Evolutionary conservation across 2,888 invertebrate genomes (phyloP), one percentile per base, ranked within the genome.

Genomic region (Chrysina gloriosa): DNA sequence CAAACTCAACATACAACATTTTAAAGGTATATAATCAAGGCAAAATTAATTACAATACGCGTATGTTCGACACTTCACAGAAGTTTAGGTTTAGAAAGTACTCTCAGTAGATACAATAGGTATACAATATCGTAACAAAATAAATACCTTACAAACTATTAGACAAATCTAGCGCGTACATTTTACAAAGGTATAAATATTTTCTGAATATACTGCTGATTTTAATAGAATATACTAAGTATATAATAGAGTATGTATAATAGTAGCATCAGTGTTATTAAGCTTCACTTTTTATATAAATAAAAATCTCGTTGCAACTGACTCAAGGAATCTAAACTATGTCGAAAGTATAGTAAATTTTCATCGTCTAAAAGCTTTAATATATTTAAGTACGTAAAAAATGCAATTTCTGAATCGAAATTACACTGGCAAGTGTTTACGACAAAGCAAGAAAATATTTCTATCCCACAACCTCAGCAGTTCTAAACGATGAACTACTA

Each of bases 171-270:
- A 58, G 27, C 42, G 58, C 42, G 58, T 58, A 42, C 58, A 42
- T 39, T 58, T 42, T 58, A 58, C 39, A 58, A 58, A 58, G 58
- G 42, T 58, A 39, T 58, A 58, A 58, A 58, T 58, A 58, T 58
- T 42, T 25, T 58, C 27, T 58, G 34, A 58, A 58, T 58, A 39
- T 58, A 16, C 42, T 58, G 42, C 42, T 25, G 27, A 21, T 58
- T 25, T 58, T 42, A 42, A 39, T 58, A 58, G 39, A 58, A 39
- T 27, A 39, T 42, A 25, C 25, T 58, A 58, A 58, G 58, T 58
- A 42, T 58, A 25, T 58, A 52, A 52, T 52, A 39, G 14, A 14
- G 52, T 31, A 27, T 14, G 16, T 19, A 52, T 16, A 19, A 31
- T 52, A 52, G 29, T 52, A 23, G 52, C 52, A 29, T 29, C 31